Percentiles rank a stretch among this genome's conserved stretches.
These are phyloP conservation scores for Sturmia bella DNA, from an alignment of 2,888 invertebrate genomes.

Conservation along the genomic window DNA sequence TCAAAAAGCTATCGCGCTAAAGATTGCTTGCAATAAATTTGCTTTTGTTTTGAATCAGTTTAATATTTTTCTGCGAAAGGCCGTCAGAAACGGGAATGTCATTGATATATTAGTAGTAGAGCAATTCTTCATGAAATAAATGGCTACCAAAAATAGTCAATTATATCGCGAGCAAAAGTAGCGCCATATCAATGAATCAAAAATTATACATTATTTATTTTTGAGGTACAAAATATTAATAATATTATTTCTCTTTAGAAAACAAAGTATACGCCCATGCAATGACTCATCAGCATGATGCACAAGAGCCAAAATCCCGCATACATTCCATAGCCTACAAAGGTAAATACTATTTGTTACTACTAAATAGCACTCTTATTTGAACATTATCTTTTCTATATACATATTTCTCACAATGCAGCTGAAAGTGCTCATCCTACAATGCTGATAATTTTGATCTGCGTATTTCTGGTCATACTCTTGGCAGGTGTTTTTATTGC, in stretches of 20 bases:
- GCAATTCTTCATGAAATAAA: too few relatives aligned
- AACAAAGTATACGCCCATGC: slow-evolving; percentile 82
- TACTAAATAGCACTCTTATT: neutral
- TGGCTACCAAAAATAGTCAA: too few relatives aligned
- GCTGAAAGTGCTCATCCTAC: slow-evolving; percentile 81
- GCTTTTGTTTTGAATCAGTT: too few relatives aligned
- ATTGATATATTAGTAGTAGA: too few relatives aligned
- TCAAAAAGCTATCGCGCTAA: too few relatives aligned
- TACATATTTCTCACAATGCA: slow-evolving; percentile 56
- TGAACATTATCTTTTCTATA: neutral
- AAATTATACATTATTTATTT: too few relatives aligned
- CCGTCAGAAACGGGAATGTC: too few relatives aligned
- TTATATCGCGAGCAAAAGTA: too few relatives aligned
- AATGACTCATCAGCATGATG: slow-evolving; percentile 79
- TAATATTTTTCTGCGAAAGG: too few relatives aligned
- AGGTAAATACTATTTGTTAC: slow-evolving; percentile 73
- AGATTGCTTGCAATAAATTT: too few relatives aligned
- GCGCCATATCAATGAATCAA: too few relatives aligned
- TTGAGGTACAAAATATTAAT: neutral
- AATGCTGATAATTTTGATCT: slow-evolving; percentile 81
- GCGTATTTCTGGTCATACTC: slow-evolving; percentile 80
- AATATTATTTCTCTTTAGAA: slow-evolving; percentile 73
- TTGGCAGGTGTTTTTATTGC: slow-evolving; percentile 81
- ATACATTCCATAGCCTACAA: slow-evolving; percentile 79
- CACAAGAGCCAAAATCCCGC: slow-evolving; percentile 80